phyloP scores from a whole-genome alignment of 35 echinoderm and acorn worm genomes.

The Ptychodera flava region DNA sequence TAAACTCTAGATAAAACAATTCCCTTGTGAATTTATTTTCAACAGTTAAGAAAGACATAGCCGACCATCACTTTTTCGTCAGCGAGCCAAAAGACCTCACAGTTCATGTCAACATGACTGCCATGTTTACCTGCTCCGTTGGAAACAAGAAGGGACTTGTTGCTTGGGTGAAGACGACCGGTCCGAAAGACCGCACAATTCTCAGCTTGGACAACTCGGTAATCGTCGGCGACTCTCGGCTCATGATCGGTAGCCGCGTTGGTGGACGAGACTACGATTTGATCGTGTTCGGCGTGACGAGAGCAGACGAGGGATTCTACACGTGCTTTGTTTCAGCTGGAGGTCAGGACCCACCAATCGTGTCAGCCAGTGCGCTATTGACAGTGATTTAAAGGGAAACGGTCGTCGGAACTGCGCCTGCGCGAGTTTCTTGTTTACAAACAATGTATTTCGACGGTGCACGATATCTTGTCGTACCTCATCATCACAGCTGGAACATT shows the following conservation, averaged over 20 bases:
- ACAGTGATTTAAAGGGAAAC: too few species aligned
- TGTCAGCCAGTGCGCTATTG: neutral
- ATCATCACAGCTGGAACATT: too few species aligned
- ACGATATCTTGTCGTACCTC: too few species aligned
- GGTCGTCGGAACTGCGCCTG: too few species aligned
- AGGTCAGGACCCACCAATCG: neutral
- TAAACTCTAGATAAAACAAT: too few species aligned
- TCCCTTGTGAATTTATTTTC: neutral
- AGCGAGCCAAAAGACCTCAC: neutral
- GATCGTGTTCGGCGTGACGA: neutral
- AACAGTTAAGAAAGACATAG: neutral
- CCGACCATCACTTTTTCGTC: neutral
- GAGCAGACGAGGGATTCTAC: neutral
- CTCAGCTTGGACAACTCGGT: neutral
- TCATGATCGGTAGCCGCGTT: neutral
- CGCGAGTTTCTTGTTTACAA: too few species aligned
- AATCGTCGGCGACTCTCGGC: neutral
- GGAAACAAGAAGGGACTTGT: neutral
- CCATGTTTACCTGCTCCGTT: neutral
- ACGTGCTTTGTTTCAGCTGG: neutral
- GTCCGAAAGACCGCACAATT: neutral
- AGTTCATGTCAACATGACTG: neutral
- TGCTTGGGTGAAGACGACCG: neutral
- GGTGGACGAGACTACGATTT: neutral
- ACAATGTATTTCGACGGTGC: too few species aligned